These are phyloP conservation scores for Mechanitis messenoides DNA, from an alignment of 2,888 invertebrate genomes.

Conservation along the genomic window DNA sequence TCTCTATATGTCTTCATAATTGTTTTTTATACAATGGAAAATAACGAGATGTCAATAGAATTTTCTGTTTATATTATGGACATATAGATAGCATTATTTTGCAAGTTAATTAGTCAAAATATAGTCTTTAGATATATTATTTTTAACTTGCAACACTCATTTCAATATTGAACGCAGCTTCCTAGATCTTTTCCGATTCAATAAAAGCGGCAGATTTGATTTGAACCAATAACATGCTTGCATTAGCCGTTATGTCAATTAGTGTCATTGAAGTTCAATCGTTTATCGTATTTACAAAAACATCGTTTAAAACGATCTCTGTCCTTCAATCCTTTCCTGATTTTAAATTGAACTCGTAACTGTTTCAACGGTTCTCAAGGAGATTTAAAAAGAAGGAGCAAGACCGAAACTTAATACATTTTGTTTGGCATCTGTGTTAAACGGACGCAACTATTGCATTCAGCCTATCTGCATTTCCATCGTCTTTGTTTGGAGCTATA, in stretches of 20 bases:
- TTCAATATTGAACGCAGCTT: slow-evolving; percentile 25
- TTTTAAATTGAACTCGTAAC: slow-evolving; percentile 54
- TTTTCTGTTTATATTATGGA: no score
- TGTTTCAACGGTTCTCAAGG: slow-evolving; percentile 48
- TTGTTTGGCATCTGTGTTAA: slow-evolving; percentile 38
- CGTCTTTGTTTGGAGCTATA: slow-evolving; percentile 33
- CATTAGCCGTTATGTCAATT: slow-evolving; percentile 51
- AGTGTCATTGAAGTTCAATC: slow-evolving; percentile 35
- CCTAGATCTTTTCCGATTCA: slow-evolving; percentile 37
- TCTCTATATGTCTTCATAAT: no score
- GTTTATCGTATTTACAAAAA: slow-evolving; percentile 24
- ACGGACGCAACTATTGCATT: slow-evolving; percentile 41
- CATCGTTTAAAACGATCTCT: slow-evolving; percentile 28
- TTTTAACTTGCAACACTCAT: not conserved
- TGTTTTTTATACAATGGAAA: no score
- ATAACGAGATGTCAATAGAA: no score
- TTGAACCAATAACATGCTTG: slow-evolving; percentile 52
- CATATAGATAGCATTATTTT: no score
- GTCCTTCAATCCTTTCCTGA: slow-evolving; percentile 37
- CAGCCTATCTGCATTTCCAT: slow-evolving; percentile 37
- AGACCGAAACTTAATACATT: slow-evolving; percentile 44
- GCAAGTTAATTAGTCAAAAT: no score
- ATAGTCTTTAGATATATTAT: not conserved
- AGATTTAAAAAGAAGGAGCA: slow-evolving; percentile 26
- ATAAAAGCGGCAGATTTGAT: slow-evolving; percentile 56